Evolutionary conservation across 2,113 vertebrate genomes (phyloP), one percentile per base, ranked within the genome.

Genomic region (Climacteris rufus): DNA sequence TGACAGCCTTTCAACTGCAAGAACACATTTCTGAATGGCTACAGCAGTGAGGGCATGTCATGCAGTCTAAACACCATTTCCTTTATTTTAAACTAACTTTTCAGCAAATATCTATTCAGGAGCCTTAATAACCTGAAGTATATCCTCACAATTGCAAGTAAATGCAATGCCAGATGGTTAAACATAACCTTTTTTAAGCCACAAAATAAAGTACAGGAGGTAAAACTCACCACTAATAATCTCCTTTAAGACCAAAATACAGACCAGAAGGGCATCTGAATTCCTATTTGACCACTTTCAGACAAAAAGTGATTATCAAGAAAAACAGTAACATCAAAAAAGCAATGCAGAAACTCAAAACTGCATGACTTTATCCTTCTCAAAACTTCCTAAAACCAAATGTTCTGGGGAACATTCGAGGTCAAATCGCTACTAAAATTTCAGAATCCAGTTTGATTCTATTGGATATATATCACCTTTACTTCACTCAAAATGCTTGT

Each of bases 391-490:
- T 72, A 37, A 35, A 90, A 68, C 18, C 0, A 0, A 28, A 23
- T 28, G 27, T 9, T 39, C 13, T 2, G 0, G 8, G 18, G 7
- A 95, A 63, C 20, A 49, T 47, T 83, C 0, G 0, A 64, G 45
- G 53, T 61, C n/a, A 31, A 72, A 93, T 33, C 27, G 37, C 5
- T 12, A 64, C 14, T 75, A 75, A 72, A 94, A 78, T 52, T 83
- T 83, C 60, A 71, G 28, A 64, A 40, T 71, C 19, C 40, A 53
- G 7, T 7, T 56, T 75, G 40, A 64, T 52, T 81, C 37, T 52
- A 24, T 82, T 42, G 59, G 19, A 72, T 23, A 25, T 10, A 6
- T 25, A 65, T 13, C 31, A 50, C n/a, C 59, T 74, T 74, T 59
- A 54, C 21, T 83, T 33, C 13, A 71, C 37, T 5, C 7, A 70